Conservation (phyloP, 2,888 invertebrate species). For the Frankliniella intonsa region DNA sequence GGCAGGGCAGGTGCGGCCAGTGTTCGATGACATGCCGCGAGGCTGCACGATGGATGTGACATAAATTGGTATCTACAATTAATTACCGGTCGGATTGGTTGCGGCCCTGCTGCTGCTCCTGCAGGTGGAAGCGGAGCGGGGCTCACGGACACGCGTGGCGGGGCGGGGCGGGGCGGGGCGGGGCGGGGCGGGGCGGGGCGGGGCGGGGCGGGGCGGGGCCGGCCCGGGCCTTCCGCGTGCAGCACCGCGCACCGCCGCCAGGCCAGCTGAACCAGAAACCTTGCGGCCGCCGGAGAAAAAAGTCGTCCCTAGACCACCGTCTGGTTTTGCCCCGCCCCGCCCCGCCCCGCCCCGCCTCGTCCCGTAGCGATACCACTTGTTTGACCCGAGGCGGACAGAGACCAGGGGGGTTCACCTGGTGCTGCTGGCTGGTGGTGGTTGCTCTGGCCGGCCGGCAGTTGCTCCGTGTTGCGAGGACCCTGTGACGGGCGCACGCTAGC, state of each 20-base stretch:
- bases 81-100: no score
- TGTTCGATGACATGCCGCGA: no score
- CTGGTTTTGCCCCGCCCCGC: not conserved
- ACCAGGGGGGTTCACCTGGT: no score
- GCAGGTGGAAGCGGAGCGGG: no score
- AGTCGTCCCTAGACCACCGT: not conserved
- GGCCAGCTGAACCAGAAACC: not conserved
- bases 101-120: not conserved
- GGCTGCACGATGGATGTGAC: no score
- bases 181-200: not conserved
- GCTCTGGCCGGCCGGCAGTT: no score
- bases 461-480: no score
- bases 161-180: not conserved
- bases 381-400: not conserved
- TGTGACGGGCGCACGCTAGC: no score
- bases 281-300: no score
- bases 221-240: not conserved
- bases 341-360: not conserved
- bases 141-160: not conserved
- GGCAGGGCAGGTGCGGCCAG: not conserved
- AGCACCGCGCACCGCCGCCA: not conserved
- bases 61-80: no score
- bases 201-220: not conserved
- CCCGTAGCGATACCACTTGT: no score
- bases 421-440: no score